Percentiles rank a stretch among this genome's conserved stretches.
Conservation (phyloP, 2,888 invertebrate genomes). For the Stictocephala bisonia region DNA sequence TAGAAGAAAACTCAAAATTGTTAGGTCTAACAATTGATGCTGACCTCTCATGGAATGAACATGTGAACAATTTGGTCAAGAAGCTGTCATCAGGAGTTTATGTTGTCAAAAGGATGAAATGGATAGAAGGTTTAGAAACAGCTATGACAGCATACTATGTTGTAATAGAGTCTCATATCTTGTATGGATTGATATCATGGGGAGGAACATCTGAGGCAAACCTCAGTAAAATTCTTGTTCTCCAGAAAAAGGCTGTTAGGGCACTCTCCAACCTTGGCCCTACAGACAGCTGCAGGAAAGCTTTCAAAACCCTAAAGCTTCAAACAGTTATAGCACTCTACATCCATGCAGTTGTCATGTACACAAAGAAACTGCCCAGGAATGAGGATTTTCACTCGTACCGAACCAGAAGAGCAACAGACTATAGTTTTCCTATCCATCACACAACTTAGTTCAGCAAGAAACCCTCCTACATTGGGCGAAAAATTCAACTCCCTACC, state of each 20-base stretch:
- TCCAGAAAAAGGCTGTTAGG: background rate
- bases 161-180: too few species aligned
- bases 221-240: background rate
- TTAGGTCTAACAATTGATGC: slow-evolving; percentile 1
- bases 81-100: too few species aligned
- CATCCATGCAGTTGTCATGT: slow-evolving; percentile 24
- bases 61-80: too few species aligned
- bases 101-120: too few species aligned
- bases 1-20: background rate
- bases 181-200: background rate
- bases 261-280: slow-evolving; percentile 21
- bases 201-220: background rate
- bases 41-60: too few species aligned
- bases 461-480: slow-evolving; percentile 2
- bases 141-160: too few species aligned
- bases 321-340: background rate
- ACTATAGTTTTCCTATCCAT: background rate
- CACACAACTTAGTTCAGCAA: background rate
- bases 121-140: too few species aligned
- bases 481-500: too few species aligned
- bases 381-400: slow-evolving; percentile 5
- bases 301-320: slow-evolving; percentile 18
- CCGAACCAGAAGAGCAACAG: background rate
- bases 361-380: slow-evolving; percentile 7
- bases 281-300: background rate